These are phyloP conservation scores for Sarcophaga subvicina DNA, from an alignment of 2,888 invertebrate genomes.

Conservation along the genomic window DNA sequence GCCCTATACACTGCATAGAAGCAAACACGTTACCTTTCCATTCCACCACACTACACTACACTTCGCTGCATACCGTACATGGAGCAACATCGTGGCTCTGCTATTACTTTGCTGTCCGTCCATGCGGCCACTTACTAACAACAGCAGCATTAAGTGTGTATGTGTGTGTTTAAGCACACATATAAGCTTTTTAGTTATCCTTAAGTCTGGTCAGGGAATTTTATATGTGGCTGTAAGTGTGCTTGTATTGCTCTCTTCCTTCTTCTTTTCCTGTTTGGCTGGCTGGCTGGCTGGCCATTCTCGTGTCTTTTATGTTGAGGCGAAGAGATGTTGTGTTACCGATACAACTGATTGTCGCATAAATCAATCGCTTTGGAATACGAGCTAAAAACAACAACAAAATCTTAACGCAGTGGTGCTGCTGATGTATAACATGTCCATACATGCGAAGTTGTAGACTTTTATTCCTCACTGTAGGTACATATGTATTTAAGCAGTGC, in stretches of 20 bases:
- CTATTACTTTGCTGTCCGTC: too few relatives aligned
- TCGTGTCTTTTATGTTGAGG: conserved; percentile 68
- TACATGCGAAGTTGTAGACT: conserved; percentile 16
- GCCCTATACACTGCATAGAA: too few relatives aligned
- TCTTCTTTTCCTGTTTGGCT: conserved; percentile 21
- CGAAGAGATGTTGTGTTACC: conserved; percentile 69
- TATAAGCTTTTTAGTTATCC: conserved; percentile 35
- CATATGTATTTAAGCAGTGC: not conserved
- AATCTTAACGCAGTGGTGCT: not conserved
- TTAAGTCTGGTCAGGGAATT: conserved; percentile 55
- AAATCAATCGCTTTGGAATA: conserved; percentile 62
- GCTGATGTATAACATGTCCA: conserved; percentile 65
- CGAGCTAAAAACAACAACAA: not conserved
- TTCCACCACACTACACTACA: not conserved
- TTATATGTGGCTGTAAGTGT: not conserved
- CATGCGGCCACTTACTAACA: too few relatives aligned
- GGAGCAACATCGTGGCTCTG: too few relatives aligned
- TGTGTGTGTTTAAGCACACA: conserved; percentile 15
- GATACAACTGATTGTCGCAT: conserved; percentile 69
- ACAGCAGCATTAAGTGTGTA: too few relatives aligned
- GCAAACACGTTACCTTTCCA: too few relatives aligned
- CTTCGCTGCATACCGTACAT: conserved; percentile 16
- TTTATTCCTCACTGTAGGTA: conserved; percentile 15
- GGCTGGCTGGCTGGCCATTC: conserved; percentile 34
- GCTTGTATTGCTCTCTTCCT: not conserved